phyloP scores from a whole-genome alignment of 2,797 vertebrate genomes.

The Melanotaenia maccullochi region DNA sequence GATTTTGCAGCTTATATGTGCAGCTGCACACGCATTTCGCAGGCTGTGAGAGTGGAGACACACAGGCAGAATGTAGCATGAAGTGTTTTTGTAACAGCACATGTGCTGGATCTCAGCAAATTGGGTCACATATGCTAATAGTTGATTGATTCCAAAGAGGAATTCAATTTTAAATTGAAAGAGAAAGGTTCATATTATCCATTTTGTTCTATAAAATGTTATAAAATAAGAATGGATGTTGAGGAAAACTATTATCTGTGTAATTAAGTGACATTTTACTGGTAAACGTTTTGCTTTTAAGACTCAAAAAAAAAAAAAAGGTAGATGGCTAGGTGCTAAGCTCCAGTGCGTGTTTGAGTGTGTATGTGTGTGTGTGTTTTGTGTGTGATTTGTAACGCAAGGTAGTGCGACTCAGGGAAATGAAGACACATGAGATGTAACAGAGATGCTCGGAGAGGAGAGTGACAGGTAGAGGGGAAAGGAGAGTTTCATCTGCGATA shows the following conservation, averaged over 20 bases:
- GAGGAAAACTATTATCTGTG: conserved; percentile 40
- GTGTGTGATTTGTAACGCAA: neutral
- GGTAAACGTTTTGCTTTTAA: neutral
- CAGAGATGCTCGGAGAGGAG: conserved; percentile 15
- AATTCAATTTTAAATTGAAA: conserved; percentile 10
- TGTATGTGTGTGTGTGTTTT: neutral
- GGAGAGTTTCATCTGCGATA: conserved; percentile 15
- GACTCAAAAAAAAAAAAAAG: too few species aligned
- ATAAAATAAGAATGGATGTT: conserved; percentile 18
- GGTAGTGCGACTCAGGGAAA: conserved; percentile 21
- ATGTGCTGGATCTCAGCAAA: conserved; percentile 26
- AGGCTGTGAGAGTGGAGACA: neutral
- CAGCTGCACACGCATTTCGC: conserved; percentile 13
- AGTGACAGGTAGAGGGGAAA: conserved; percentile 14
- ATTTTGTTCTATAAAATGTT: neutral
- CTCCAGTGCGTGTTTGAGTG: conserved; percentile 8
- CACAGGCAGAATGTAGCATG: conserved; percentile 12
- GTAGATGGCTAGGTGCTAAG: neutral
- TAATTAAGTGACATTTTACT: conserved; percentile 42
- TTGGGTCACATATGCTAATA: conserved; percentile 29
- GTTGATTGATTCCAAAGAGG: conserved; percentile 21
- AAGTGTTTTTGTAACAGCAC: conserved; percentile 26
- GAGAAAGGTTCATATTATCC: conserved; percentile 14
- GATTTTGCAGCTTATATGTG: conserved; percentile 5
- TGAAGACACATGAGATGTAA: conserved; percentile 34